Conservation (phyloP, 1,140 invertebrate genomes). For the Drosophila nebulosa region DNA sequence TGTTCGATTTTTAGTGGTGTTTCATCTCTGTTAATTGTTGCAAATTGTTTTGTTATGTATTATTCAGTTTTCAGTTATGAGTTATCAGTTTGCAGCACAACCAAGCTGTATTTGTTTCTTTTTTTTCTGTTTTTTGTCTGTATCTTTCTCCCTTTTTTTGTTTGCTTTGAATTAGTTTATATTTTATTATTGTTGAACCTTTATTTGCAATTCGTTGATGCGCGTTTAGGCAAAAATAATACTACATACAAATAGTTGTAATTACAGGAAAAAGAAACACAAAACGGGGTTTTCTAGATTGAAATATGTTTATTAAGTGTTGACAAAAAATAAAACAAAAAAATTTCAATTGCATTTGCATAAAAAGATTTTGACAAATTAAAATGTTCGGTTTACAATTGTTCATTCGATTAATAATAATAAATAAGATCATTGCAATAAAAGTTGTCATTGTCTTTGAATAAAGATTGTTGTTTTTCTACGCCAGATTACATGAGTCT, state of each 20-base stretch:
- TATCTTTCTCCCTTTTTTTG: not conserved
- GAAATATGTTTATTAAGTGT: slow-evolving; percentile 1
- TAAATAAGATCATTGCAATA: not conserved
- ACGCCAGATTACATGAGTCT: slow-evolving; percentile 8
- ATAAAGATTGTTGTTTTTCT: slow-evolving; percentile 12
- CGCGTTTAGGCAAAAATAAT: not conserved
- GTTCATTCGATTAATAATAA: not conserved
- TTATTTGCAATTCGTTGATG: slow-evolving; percentile 37
- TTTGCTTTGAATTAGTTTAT: too few species aligned
- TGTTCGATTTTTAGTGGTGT: not conserved
- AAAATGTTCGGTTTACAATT: slow-evolving; percentile 17
- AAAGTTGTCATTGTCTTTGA: slow-evolving; percentile 8
- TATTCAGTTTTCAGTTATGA: slow-evolving; percentile 22
- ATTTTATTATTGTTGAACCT: not conserved
- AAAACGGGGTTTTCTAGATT: not conserved
- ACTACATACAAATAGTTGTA: not conserved
- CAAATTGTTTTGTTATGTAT: slow-evolving; percentile 12
- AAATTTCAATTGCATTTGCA: not conserved
- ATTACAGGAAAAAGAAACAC: not conserved
- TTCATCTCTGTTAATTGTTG: slow-evolving; percentile 1
- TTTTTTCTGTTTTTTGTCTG: not conserved
- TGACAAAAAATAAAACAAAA: not conserved
- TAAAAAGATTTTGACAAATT: not conserved
- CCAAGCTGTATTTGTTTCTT: slow-evolving; percentile 57
- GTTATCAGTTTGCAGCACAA: slow-evolving; percentile 65